Conservation (phyloP, 1,140 invertebrate species). For the Archivesica marissinica region DNA sequence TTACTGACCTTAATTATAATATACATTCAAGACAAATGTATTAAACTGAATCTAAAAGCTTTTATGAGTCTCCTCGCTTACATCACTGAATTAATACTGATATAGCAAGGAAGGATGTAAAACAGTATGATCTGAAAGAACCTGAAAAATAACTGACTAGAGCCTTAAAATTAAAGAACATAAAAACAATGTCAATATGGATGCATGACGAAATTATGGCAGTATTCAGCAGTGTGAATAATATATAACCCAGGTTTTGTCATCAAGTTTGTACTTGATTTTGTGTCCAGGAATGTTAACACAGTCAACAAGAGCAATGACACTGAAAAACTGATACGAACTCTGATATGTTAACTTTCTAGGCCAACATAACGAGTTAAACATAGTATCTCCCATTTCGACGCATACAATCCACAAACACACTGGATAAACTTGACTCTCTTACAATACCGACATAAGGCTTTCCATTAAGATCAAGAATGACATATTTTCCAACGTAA, state of each 20-base stretch:
- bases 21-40: neutral
- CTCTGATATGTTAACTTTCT: neutral
- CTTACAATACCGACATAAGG: neutral
- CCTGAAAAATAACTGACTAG: neutral
- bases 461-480: neutral
- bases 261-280: conserved; percentile 26
- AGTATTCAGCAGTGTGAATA: neutral
- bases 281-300: neutral
- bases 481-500: neutral
- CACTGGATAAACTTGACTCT: neutral
- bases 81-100: neutral
- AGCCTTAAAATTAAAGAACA: neutral
- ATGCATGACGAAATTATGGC: neutral
- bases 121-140: neutral
- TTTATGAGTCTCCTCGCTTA: neutral
- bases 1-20: neutral
- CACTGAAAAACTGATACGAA: neutral
- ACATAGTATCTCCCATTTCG: neutral
- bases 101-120: neutral
- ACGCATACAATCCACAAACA: neutral
- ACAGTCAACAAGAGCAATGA: neutral
- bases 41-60: neutral
- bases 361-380: neutral
- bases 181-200: neutral
- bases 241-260: conserved; percentile 1